A percentile compares a stretch with the other conserved stretches of the same genome.
phyloP scores from a whole-genome alignment of 2,797 vertebrate genomes.

The Myotis vivesi region DNA sequence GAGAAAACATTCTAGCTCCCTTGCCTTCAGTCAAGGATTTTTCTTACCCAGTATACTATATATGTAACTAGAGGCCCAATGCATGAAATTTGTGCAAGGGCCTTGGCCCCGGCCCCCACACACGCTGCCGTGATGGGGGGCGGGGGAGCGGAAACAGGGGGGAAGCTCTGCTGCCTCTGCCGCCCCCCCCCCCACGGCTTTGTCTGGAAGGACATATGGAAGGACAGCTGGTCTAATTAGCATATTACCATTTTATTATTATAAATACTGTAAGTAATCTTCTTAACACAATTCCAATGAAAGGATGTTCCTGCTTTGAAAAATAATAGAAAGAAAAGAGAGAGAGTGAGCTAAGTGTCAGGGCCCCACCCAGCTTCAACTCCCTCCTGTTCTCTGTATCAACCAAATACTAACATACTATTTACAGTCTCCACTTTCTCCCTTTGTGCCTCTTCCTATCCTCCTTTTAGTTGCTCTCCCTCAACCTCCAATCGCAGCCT shows the following conservation, averaged over 20 bases:
- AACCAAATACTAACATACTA: not conserved
- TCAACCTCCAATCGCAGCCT: not conserved
- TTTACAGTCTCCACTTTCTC: not conserved
- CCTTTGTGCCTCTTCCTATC: not conserved
- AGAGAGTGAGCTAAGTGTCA: not conserved
- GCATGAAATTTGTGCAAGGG: too few relatives aligned
- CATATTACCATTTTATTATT: too few relatives aligned
- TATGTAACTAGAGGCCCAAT: too few relatives aligned
- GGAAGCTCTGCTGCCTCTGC: too few relatives aligned
- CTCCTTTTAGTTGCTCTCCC: not conserved
- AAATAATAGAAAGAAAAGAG: not conserved
- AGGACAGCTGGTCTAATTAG: too few relatives aligned
- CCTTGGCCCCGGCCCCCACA: too few relatives aligned
- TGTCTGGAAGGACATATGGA: too few relatives aligned
- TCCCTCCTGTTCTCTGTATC: not conserved
- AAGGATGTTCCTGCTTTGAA: not conserved
- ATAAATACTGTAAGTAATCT: not conserved
- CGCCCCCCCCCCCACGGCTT: too few relatives aligned
- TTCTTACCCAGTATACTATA: not conserved
- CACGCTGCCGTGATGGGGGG: too few relatives aligned
- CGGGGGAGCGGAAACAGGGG: rapidly evolving
- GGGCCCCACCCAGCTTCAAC: too few relatives aligned
- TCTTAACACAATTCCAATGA: not conserved
- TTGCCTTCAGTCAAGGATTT: not conserved
- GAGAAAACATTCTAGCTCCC: not conserved